Base-by-base conservation (phyloP, 1,140 invertebrate genomes). In the Drosophila busckii region DNA sequence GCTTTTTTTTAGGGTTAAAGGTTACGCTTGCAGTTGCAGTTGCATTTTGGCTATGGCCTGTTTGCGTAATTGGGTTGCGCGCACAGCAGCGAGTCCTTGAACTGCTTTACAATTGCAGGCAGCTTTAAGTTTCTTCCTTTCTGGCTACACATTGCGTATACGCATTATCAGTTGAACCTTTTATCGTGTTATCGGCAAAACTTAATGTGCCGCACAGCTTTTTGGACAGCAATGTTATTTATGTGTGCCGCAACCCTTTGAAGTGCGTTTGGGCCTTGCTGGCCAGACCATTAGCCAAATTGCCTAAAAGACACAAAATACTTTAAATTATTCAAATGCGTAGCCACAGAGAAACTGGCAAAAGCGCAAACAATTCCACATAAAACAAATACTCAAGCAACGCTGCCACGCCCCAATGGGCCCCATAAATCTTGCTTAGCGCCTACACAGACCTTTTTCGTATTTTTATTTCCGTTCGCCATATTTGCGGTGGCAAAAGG, bases 401-500 rank as follows among this genome's bases (percentile, higher is more conserved):
- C 55, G 58, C 58, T 67, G 70, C 63, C 70, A 53, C 32, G 56
- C 46, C 44, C 38, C 42, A 37, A 13, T 40, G 75, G 63, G 63
- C 15, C 73, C 60, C 73, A 78, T 78, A 78, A 78, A 80, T 78
- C 73, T 80, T 78, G 68, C 73, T 78, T 78, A 73, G 73, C 58
- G 66, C 54, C 35, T 60, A 50, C 44, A 75, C 9, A 32, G 46
- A 23, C 44, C 19, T 62, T 62, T 60, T 32, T 10, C 3, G 25
- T 34, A 22, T 10, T 26, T 17, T 34, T 34, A 22, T 10, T 26
- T 17, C 34, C 9, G 4, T 6, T 12, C 22, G 9, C 19, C 2
- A 55, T 65, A 56, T 76, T 65, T 76, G 67, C 42, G 68, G 62
- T 58, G 40, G 28, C 29, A 46, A 44, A 15, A 42, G 38, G 29